Base-by-base conservation (phyloP, 2,113 vertebrate genomes). In the Manacus vitellinus region DNA sequence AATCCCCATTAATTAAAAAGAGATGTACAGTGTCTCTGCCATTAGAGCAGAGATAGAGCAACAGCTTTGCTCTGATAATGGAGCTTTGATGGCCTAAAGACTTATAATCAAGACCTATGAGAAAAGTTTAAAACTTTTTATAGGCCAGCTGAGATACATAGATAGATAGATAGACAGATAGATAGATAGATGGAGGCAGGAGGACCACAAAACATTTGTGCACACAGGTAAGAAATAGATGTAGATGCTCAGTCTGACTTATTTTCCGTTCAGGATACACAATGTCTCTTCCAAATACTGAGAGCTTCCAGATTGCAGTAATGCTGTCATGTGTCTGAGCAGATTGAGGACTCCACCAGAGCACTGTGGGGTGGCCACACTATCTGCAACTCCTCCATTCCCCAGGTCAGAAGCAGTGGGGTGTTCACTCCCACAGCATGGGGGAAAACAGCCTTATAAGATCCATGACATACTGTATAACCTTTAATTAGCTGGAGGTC, bases 401-500 rank as follows among this genome's bases (percentile, higher is more conserved):
- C 35, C n/a, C 58, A 47, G n/a, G 41, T 61, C n/a, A 68, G 58
- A 47, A 75, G 39, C 86, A 92, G 54, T 19, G 13, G n/a, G 49
- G 13, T 66, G 51, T 54, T 28, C 20, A 41, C 2, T 16, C 35
- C 62, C 58, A 30, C 7, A 14, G 7, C 17, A 14, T 1, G 31
- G 24, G 23, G 71, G 20, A 30, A 94, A 61, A 44, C 37, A 77
- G 55, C 59, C 16, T 73, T 72, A 3, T 59, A 61, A 61, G 41
- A 73, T 77, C 55, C 27, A 3, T 30, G 61, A 67, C 84, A 71
- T 37, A 55, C 54, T 58, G 24, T 19, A 77, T 77, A 88, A 94
- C 84, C 92, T 89, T 73, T 37, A 62, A 66, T 86, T 85, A 94
- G 65, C 55, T 65, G 49, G 43, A 95, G 76, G 68, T 70, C 37